Evolutionary conservation across 64 coral and sea anemone species (phyloP), one percentile per base, ranked within the genome.

Genomic region (Porites australiensis): DNA sequence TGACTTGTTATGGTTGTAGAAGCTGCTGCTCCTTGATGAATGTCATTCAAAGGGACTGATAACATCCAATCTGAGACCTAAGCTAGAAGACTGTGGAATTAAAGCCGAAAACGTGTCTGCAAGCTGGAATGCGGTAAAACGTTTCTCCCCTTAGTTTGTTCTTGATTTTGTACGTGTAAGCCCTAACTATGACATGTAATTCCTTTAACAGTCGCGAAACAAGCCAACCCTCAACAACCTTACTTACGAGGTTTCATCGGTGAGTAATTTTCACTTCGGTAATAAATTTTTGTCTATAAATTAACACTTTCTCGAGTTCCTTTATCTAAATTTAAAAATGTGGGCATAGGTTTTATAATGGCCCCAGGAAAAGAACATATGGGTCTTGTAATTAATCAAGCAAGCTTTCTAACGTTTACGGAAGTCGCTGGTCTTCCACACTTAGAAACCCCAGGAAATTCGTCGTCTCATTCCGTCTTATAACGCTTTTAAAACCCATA

Each of bases 81-180:
- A 96, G 77, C 95, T 74, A 60, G 87, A 96, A 74, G 91, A 96
- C 44, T 96, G 95, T 93, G 95, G 95, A 46, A 82, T 96, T 90
- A n/a, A 74, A 64, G 91, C 70, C 27, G 95, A 96, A 61, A 90
- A 96, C 70, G 77, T 90, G 1, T 63, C 21, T 71, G 95, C 95
- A 44, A 73, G 46, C 8, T 96, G 95, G 95, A 90, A 58, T 63
- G 70, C 93, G 87, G 95, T 96, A 7, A 16, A 37, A 0, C 27
- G 27, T 37, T 37, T 37, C 27, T 37, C 27, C 27, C 27, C 27
- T 37, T 37, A 37, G 27, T 37, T 37, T 37, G 27, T 1, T 37
- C 27, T 37, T 37, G 27, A 37, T 37, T 37, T 37, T 37, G 27
- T 37, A 37, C 27, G 27, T 0, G 27, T 37, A 37, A 37, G 27